Percentiles rank a stretch among this genome's conserved stretches.
These are phyloP conservation scores for Ceyx erithaca DNA, from an alignment of 2,797 vertebrate genomes.

Conservation along the genomic window DNA sequence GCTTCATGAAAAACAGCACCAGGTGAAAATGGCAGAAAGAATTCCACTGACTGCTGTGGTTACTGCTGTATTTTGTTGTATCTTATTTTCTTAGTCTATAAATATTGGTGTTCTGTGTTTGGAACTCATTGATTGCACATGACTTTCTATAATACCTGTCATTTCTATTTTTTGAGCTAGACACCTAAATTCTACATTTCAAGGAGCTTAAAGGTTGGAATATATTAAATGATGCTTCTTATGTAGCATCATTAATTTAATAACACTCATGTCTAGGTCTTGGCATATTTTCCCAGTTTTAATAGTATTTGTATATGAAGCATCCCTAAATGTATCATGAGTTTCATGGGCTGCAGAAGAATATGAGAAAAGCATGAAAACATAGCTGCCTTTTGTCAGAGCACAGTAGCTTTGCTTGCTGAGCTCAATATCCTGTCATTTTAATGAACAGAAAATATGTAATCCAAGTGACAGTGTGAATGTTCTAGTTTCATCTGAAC, in stretches of 20 bases:
- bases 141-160: not conserved
- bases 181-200: not conserved
- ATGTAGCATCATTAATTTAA: not conserved
- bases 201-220: not conserved
- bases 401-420: not conserved
- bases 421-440: not conserved
- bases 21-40: not conserved
- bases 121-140: not conserved
- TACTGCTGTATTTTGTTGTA: not conserved
- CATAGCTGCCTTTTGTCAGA: not conserved
- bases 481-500: not conserved
- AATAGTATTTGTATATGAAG: not conserved
- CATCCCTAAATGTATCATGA: not conserved
- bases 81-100: not conserved
- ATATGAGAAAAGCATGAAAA: not conserved
- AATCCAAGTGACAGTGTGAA: not conserved
- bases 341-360: not conserved
- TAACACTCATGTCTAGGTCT: not conserved
- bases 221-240: not conserved
- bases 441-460: not conserved
- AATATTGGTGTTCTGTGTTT: not conserved
- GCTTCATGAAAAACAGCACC: not conserved
- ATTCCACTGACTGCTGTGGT: not conserved
- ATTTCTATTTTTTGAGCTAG: not conserved
- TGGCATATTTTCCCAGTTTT: not conserved